Percentiles rank a stretch among this genome's conserved stretches.
These are phyloP conservation scores for Halictus ligatus DNA, from an alignment of 2,888 invertebrate species.

Conservation along the genomic window DNA sequence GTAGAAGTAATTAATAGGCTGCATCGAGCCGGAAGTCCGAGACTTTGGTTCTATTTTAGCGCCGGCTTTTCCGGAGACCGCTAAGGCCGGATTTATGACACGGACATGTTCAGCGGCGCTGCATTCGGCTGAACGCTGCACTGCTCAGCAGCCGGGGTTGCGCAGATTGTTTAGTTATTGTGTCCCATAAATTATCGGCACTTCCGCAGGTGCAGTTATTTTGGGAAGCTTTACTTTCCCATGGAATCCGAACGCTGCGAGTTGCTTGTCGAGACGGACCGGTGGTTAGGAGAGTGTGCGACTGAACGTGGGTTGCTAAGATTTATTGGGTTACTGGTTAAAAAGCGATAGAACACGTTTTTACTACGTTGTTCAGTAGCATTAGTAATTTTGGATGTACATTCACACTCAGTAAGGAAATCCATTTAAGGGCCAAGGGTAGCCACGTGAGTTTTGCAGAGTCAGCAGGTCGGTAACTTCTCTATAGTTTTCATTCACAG, in stretches of 20 bases:
- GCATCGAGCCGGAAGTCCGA: background rate
- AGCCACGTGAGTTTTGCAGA: no score
- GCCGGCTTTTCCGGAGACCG: background rate
- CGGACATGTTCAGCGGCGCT: background rate
- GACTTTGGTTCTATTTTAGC: background rate
- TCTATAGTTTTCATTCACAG: no score
- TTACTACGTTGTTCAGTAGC: no score
- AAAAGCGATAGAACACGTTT: no score
- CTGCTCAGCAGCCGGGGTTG: background rate
- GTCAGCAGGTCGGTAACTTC: no score
- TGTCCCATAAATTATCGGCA: background rate
- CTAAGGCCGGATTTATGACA: background rate
- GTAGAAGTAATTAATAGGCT: slow-evolving; percentile 23
- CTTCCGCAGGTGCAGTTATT: background rate
- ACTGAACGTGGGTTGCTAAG: background rate
- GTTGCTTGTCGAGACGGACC: background rate
- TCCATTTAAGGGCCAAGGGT: no score
- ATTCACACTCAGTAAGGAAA: no score
- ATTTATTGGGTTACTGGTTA: background rate
- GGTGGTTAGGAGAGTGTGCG: background rate
- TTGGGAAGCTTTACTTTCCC: background rate
- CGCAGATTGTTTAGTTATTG: background rate
- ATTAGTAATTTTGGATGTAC: no score
- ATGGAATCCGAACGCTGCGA: background rate
- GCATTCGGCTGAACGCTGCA: background rate